Evolutionary conservation across 2,888 invertebrate genomes (phyloP).

Genomic region (Carcina quercana): DNA sequence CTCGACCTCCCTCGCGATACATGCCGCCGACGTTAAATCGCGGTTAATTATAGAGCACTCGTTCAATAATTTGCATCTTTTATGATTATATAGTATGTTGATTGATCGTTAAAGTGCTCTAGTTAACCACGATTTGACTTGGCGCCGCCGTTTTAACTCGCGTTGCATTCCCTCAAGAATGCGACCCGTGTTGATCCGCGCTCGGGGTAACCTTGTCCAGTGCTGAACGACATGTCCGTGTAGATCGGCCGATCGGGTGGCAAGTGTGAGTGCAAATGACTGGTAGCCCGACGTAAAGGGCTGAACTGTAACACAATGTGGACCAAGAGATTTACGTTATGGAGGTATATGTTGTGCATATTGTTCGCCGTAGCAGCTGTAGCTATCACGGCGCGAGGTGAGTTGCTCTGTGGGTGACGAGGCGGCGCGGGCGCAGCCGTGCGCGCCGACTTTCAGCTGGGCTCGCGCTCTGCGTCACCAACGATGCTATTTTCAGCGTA

Average conservation of each 20-base stretch:
- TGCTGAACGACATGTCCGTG: constrained; percentile 49
- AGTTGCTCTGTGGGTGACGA: constrained; percentile 28
- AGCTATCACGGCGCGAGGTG: constrained; percentile 62
- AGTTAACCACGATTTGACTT: constrained; percentile 42
- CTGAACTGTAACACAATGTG: constrained; percentile 65
- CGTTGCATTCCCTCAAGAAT: constrained; percentile 50
- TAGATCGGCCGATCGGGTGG: constrained; percentile 66
- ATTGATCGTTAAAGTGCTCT: constrained; percentile 9
- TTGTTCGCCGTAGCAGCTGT: constrained; percentile 59
- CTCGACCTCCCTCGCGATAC: constrained; percentile 34
- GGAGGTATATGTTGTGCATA: constrained; percentile 69
- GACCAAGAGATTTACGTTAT: constrained; percentile 66
- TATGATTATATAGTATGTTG: constrained; percentile 6
- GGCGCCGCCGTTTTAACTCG: constrained; percentile 38
- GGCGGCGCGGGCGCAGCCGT: constrained; percentile 15
- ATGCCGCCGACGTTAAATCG: constrained; percentile 60
- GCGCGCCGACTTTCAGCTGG: constrained; percentile 29
- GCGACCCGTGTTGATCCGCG: constrained; percentile 38
- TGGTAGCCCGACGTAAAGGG: constrained; percentile 62
- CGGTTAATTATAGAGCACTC: constrained; percentile 45
- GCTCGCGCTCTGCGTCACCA: constrained; percentile 57
- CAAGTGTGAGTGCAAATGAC: constrained; percentile 72
- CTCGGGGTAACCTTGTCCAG: constrained; percentile 35
- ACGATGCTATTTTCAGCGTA: constrained; percentile 66
- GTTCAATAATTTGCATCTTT: constrained; percentile 24